phyloP scores from a whole-genome alignment of 2,888 invertebrate species.

The Tryphoninae sp. region DNA sequence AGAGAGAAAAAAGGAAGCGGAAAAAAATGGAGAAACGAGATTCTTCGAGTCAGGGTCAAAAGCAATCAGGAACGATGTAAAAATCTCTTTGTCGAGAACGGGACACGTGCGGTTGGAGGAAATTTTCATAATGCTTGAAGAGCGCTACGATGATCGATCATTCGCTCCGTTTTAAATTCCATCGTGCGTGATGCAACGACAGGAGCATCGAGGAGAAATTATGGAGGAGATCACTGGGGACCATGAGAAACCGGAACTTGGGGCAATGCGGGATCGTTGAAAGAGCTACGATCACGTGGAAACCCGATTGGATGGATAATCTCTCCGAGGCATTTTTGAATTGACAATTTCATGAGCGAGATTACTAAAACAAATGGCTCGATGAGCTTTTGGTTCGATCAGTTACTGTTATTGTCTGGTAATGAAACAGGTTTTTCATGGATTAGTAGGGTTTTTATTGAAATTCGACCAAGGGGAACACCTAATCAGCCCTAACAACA shows the following conservation, averaged over 20 bases:
- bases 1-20: constrained; percentile 9
- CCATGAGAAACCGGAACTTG: constrained; percentile 59
- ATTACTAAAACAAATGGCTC: background rate
- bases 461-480: too few relatives aligned
- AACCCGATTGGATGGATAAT: constrained; percentile 51
- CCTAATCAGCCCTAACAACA: too few relatives aligned
- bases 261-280: constrained; percentile 36
- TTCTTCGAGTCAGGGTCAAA: constrained; percentile 38
- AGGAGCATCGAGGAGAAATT: constrained; percentile 25
- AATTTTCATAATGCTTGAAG: constrained; percentile 40
- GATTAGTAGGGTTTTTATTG: too few relatives aligned
- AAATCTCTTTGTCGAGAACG: constrained; percentile 40
- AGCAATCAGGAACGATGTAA: constrained; percentile 36
- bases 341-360: constrained; percentile 33
- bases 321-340: constrained; percentile 1
- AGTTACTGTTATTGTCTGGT: too few relatives aligned
- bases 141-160: constrained; percentile 48
- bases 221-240: constrained; percentile 18
- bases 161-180: constrained; percentile 55
- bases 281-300: constrained; percentile 43
- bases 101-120: constrained; percentile 22
- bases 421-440: too few relatives aligned
- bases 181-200: constrained; percentile 42
- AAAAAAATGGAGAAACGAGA: background rate
- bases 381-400: too few relatives aligned